Base-by-base conservation (phyloP, 2,888 invertebrate genomes). In the Spilosoma lubricipeda region DNA sequence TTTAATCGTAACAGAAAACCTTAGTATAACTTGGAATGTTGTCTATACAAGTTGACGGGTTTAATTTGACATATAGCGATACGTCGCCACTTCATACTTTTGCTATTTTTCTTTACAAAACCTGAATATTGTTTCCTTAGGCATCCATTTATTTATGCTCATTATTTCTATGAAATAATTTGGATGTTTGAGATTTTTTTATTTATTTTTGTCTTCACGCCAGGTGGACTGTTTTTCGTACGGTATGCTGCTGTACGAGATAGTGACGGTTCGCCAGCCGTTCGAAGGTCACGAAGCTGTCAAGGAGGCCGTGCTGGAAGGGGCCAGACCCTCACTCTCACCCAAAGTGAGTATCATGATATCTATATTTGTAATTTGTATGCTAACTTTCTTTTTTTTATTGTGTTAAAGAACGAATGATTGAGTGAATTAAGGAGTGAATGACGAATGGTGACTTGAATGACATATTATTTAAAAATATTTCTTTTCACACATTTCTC, bases 171-270 rank as follows among this genome's bases (percentile, higher is more conserved):
- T n/a, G n/a, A n/a, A n/a, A n/a, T n/a, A n/a, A n/a, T n/a, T n/a
- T n/a, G n/a, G n/a, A n/a, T n/a, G n/a, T n/a, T n/a, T n/a, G n/a
- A n/a, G n/a, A n/a, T n/a, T n/a, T n/a, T n/a, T n/a, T 27, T 11
- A 59, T 8, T 27, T 42, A 39, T 3, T 63, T 30, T n/a, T n/a
- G 3, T 13, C 0, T 59, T 56, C 11, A 4, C 13, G 0, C 0
- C 89, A 98, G 97, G 99, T 99, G 75, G 99, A 99, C 91, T 99
- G 99, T 84, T 99, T 99, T 93, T 99, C 99, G 0, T 99, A 99
- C 94, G 99, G 99, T 30, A 99, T 99, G 99, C 98, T 99, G 89
- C 96, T 99, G 84, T 99, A 99, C 92, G 99, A 99, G 93, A 96
- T 99, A 81, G 94, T 99, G 71, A 99, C 99, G 0, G 96, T 99